These are phyloP conservation scores for Gallinago stenura DNA, from an alignment of 2,797 vertebrate species.

Conservation along the genomic window DNA sequence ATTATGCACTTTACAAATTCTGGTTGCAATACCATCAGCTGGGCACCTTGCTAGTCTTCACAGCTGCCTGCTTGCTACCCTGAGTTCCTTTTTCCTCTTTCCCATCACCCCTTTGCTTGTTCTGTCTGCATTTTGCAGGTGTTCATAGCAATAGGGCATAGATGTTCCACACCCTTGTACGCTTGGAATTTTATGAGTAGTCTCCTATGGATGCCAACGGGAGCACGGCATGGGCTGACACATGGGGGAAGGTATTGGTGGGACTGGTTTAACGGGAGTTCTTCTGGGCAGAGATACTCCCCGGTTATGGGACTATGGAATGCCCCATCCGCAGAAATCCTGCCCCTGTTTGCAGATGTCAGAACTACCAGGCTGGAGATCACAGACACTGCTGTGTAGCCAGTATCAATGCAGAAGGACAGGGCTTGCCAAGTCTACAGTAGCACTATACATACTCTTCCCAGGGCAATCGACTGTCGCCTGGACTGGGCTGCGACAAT, in stretches of 20 bases:
- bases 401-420: background rate
- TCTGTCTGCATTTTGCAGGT: constrained; percentile 26
- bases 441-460: background rate
- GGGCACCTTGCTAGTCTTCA: background rate
- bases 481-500: background rate
- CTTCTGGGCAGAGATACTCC: background rate
- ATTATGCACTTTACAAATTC: background rate
- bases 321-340: background rate
- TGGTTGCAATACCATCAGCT: background rate
- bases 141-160: background rate
- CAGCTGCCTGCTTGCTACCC: background rate
- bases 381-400: accelerated
- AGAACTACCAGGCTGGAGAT: background rate
- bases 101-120: background rate
- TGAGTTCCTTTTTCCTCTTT: constrained; percentile 51
- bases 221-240: background rate
- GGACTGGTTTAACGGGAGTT: background rate
- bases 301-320: background rate
- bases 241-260: background rate
- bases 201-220: background rate
- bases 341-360: background rate
- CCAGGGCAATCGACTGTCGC: background rate
- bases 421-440: background rate
- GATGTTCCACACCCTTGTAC: background rate
- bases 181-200: background rate